These are phyloP conservation scores for Gymnoscopelus microlampas DNA, from an alignment of 2,797 vertebrate species.

Conservation along the genomic window DNA sequence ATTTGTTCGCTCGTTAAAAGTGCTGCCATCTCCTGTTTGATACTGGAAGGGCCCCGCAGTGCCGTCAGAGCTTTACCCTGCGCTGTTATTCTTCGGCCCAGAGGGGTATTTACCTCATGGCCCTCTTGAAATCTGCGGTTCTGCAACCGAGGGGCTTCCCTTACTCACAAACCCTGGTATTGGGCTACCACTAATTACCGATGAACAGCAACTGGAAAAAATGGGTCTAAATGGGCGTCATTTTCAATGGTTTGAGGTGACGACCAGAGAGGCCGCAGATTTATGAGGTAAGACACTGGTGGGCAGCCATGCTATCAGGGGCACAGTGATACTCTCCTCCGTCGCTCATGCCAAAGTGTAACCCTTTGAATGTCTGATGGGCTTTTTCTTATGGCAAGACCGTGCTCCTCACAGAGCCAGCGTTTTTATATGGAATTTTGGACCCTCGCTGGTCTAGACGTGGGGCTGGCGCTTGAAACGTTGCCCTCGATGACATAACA, in stretches of 20 bases:
- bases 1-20: slow-evolving; percentile 69
- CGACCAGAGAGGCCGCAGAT: slow-evolving; percentile 74
- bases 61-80: slow-evolving; percentile 64
- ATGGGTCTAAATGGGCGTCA: slow-evolving; percentile 63
- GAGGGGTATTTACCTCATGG: slow-evolving; percentile 67
- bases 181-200: slow-evolving; percentile 81
- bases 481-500: slow-evolving; percentile 72
- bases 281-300: slow-evolving; percentile 71
- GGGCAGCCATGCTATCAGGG: slow-evolving; percentile 50
- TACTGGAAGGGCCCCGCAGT: slow-evolving; percentile 63
- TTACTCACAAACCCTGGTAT: slow-evolving; percentile 70
- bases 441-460: slow-evolving; percentile 74
- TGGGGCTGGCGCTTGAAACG: slow-evolving; percentile 62
- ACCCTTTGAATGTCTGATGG: slow-evolving; percentile 46
- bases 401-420: slow-evolving; percentile 51
- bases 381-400: slow-evolving; percentile 59
- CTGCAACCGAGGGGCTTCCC: slow-evolving; percentile 71
- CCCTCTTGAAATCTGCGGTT: slow-evolving; percentile 67
- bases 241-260: slow-evolving; percentile 78
- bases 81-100: slow-evolving; percentile 66
- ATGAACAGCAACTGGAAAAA: slow-evolving; percentile 74
- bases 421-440: slow-evolving; percentile 70
- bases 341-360: slow-evolving; percentile 42
- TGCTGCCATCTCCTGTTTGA: slow-evolving; percentile 65
- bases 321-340: slow-evolving; percentile 50